Evolutionary conservation across 1,140 invertebrate genomes (phyloP).

Genomic region (Tetramorium simillimum): DNA sequence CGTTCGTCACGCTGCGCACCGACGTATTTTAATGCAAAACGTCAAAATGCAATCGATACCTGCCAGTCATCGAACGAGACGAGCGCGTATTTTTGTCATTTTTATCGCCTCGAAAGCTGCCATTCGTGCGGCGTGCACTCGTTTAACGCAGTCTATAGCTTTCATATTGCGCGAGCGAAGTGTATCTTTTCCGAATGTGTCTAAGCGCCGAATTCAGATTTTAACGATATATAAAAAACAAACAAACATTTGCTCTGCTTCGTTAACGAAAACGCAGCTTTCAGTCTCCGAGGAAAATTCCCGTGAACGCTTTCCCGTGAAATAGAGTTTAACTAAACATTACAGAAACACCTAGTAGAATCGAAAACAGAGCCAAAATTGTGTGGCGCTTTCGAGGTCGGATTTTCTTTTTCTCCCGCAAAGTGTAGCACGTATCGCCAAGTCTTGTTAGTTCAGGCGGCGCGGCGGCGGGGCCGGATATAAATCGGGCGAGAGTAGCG

Average conservation of each 20-base stretch:
- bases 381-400: neutral
- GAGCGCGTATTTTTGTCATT: conserved; percentile 57
- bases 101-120: conserved; percentile 54
- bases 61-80: conserved; percentile 53
- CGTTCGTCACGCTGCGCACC: conserved; percentile 45
- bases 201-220: neutral
- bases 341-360: neutral
- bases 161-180: neutral
- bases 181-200: neutral
- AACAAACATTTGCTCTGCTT: neutral
- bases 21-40: conserved; percentile 70
- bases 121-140: conserved; percentile 15
- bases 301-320: neutral
- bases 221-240: neutral
- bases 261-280: neutral
- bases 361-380: neutral
- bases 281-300: neutral
- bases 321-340: neutral
- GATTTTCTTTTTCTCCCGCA: neutral
- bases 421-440: neutral
- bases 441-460: conserved; percentile 19
- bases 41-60: conserved; percentile 70
- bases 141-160: conserved; percentile 3
- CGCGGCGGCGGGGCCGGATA: neutral
- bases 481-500: conserved; percentile 38